These are phyloP conservation scores for Priocnemis perturbator DNA, from an alignment of 2,888 invertebrate genomes.

Conservation along the genomic window DNA sequence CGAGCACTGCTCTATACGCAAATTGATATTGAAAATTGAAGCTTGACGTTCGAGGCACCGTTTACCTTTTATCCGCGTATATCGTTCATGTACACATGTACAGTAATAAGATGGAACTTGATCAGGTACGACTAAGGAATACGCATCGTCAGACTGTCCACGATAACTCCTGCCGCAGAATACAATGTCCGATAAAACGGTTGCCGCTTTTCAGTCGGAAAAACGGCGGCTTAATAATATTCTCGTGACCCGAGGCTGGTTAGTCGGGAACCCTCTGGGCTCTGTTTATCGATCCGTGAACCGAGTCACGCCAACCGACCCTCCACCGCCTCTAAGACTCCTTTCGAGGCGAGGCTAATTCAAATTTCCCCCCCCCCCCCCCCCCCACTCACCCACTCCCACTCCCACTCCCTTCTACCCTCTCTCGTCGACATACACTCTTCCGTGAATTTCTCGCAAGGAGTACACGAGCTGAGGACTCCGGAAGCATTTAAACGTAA, in stretches of 20 bases:
- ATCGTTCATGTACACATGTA: too few relatives aligned
- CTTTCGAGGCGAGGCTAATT: constrained; percentile 43
- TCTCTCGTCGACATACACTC: not conserved
- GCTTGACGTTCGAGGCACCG: too few relatives aligned
- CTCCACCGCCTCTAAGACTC: constrained; percentile 46
- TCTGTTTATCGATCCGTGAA: constrained; percentile 59
- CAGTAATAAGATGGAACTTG: too few relatives aligned
- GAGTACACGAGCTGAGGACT: not conserved
- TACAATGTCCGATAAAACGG: too few relatives aligned
- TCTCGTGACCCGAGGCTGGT: constrained; percentile 64
- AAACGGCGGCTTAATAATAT: constrained; percentile 61
- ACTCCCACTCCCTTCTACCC: too few relatives aligned
- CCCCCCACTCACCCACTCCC: not conserved
- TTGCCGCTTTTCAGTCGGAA: constrained; percentile 40
- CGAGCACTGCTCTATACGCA: too few relatives aligned
- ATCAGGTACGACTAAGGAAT: too few relatives aligned
- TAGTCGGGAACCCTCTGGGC: constrained; percentile 52
- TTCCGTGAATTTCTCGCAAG: not conserved
- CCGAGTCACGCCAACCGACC: constrained; percentile 69
- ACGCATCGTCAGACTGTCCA: too few relatives aligned
- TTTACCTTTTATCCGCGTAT: too few relatives aligned
- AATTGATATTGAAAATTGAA: too few relatives aligned
- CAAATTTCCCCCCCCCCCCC: constrained; percentile 35
- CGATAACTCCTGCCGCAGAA: too few relatives aligned
- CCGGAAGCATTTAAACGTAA: too few relatives aligned